Evolutionary conservation across 2,888 invertebrate genomes (phyloP), one percentile per base, ranked within the genome.

Genomic region (Argynnis bischoffii): DNA sequence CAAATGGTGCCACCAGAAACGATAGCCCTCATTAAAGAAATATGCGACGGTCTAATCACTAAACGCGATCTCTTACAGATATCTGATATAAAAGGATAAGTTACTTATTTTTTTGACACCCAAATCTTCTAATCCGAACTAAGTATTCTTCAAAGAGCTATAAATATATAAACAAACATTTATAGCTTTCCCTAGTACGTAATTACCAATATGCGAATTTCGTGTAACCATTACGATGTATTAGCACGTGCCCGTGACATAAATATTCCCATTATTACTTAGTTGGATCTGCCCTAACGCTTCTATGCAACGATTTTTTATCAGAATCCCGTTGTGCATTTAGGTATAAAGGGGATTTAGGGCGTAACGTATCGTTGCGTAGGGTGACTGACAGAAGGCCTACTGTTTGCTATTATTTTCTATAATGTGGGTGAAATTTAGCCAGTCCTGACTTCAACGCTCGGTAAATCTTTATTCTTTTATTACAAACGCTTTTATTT

Each of bases 341-440:
- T 90, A 84, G 84, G 86, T 84, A 86, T 88, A 86, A 85, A 85
- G 84, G 91, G 90, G 88, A 80, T 84, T 81, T 82, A 72, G 84
- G 66, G 89, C 89, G 90, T 88, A 86, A 87, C 89, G 84, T 87
- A 89, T 88, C 88, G 89, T 82, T 83, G 83, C 81, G 78, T 81
- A 86, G 90, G 90, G 91, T 84, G 88, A 82, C 81, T 84, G 88
- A 82, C 81, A 78, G 79, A 65, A 56, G 59, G 88, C 87, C 89
- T 85, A 86, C 91, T 87, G 88, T 90, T 89, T 88, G 84, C 89
- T 83, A 92, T 91, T 91, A 92, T 92, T 90, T 88, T 88, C 85
- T 84, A 87, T 92, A 90, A 92, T 90, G 89, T 89, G 89, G 89
- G 88, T 90, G 88, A 91, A 92, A 91, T 92, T 89, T 86, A 85